Conservation (phyloP, 2,888 invertebrate genomes). For the Agonopterix arenella region DNA sequence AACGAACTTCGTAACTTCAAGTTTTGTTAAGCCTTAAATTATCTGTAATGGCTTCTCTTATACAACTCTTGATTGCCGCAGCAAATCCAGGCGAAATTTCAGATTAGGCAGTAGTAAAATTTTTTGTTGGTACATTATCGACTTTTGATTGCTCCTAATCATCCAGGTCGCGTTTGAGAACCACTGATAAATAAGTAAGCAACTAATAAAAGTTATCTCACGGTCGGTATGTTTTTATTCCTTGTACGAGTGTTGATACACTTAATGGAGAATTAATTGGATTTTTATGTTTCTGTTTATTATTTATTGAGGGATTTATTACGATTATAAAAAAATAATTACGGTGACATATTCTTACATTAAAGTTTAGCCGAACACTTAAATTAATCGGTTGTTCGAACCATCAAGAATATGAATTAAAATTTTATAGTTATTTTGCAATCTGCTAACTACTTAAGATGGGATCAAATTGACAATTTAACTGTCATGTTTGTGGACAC, state of each 20-base stretch:
- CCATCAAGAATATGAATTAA: no score
- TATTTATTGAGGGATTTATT: conserved; percentile 8
- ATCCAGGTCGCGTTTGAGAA: conserved; percentile 15
- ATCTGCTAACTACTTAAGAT: no score
- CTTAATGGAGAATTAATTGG: conserved; percentile 55
- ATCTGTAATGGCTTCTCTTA: no score
- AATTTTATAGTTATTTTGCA: no score
- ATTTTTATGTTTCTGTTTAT: conserved; percentile 38
- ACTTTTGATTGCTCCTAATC: conserved; percentile 32
- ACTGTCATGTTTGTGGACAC: no score
- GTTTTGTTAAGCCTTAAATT: no score
- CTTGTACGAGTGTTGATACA: conserved; percentile 27
- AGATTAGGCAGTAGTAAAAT: conserved; percentile 63
- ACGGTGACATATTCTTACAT: not conserved
- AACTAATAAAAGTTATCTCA: conserved; percentile 25
- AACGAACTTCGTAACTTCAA: no score
- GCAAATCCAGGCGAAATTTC: conserved; percentile 66
- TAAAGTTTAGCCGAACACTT: not conserved
- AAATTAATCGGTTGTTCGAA: not conserved
- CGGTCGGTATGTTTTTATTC: conserved; percentile 29
- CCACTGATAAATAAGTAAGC: conserved; percentile 16
- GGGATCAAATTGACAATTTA: no score
- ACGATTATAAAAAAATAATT: not conserved
- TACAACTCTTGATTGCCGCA: not conserved
- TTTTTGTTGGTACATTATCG: conserved; percentile 36